These are phyloP conservation scores for Falcunculus frontatus DNA, from an alignment of 2,113 vertebrate genomes.

Conservation along the genomic window DNA sequence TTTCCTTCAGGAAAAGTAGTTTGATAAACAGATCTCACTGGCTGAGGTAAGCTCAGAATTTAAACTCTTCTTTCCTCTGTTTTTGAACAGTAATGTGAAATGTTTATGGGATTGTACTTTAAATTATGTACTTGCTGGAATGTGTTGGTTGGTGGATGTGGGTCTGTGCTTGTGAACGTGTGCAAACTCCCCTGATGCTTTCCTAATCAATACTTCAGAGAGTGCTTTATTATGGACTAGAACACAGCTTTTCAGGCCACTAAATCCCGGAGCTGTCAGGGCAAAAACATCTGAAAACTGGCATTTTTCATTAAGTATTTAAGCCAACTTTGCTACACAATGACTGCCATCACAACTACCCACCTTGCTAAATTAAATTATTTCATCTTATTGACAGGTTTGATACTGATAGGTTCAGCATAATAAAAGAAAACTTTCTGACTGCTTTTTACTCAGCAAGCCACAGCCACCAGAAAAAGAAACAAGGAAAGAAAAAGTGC, in stretches of 20 bases:
- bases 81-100: not conserved
- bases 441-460: not conserved
- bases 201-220: not conserved
- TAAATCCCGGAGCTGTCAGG: not conserved
- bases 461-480: not conserved
- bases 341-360: not conserved
- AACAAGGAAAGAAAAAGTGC: not conserved
- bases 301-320: not conserved
- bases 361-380: conserved; percentile 21
- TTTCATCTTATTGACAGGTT: not conserved
- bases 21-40: not conserved
- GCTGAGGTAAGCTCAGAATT: conserved; percentile 2
- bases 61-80: not conserved
- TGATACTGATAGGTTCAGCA: no score
- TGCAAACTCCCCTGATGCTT: not conserved
- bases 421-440: not conserved
- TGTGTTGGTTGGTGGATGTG: not conserved
- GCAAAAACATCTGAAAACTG: not conserved
- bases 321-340: not conserved
- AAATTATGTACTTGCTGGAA: not conserved
- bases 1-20: not conserved
- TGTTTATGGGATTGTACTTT: not conserved
- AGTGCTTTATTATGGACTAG: not conserved
- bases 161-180: not conserved
- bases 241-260: not conserved